These are phyloP conservation scores for Elysia chlorotica DNA, from an alignment of 1,140 invertebrate genomes.

Conservation along the genomic window DNA sequence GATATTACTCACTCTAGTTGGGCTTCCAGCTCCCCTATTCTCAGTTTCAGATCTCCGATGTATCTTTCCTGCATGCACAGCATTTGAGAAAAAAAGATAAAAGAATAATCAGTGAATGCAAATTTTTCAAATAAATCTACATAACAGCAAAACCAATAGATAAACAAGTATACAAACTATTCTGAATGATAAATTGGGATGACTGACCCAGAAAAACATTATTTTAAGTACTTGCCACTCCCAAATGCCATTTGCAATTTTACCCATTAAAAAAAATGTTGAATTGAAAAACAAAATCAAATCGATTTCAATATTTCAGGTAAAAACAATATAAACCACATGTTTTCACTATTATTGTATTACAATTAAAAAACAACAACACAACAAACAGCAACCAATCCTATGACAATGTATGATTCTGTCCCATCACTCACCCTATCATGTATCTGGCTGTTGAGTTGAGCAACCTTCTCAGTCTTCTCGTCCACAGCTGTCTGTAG, in stretches of 20 bases:
- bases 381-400: too few species aligned
- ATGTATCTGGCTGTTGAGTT: constrained; percentile 45
- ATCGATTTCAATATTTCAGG: not conserved
- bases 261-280: too few species aligned
- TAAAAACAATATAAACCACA: too few species aligned
- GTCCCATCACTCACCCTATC: constrained; percentile 45
- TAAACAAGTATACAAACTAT: too few species aligned
- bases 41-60: constrained; percentile 53
- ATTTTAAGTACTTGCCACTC: too few species aligned
- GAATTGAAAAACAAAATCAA: not conserved
- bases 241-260: too few species aligned
- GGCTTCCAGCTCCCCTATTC: constrained; percentile 55
- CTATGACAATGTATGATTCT: too few species aligned
- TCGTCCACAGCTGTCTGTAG: constrained; percentile 59
- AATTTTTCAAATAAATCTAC: not conserved
- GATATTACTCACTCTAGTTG: constrained; percentile 54
- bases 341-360: too few species aligned
- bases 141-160: not conserved
- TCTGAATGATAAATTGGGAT: too few species aligned
- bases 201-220: too few species aligned
- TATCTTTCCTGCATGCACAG: constrained; percentile 48
- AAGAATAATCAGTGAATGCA: not conserved
- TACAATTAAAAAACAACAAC: too few species aligned
- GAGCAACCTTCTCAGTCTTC: constrained; percentile 55
- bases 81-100: too few species aligned